Evolutionary conservation across 1,140 invertebrate species (phyloP), one percentile per base, ranked within the genome.

Genomic region (Conopomorpha cramerella): DNA sequence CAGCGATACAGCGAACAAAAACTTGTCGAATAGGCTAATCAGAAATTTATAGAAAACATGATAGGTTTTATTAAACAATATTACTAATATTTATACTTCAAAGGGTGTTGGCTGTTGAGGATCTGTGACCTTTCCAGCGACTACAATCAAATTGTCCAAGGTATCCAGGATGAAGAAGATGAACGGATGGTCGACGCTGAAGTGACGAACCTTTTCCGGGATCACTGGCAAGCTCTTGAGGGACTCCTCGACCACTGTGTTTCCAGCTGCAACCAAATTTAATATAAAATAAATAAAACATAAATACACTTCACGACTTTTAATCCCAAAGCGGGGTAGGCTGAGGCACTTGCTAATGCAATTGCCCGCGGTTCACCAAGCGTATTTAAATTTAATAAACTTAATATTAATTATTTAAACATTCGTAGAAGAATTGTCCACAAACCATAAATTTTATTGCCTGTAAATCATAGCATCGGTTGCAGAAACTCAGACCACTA

Each of bases 111-210:
- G 61, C 38, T 65, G 41, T 38, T 66, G 47, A 1, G 77, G 77
- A 43, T 82, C 74, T 33, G 63, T 71, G 14, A 84, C 49, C 51
- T 83, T 84, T 34, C 87, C 87, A 2, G 82, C 77, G 37, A 86
- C 85, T 3, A 85, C 70, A 1, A 88, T 77, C 4, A 86, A 71
- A 16, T 84, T 79, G 32, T 82, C 80, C 23, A 78, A 53, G 25
- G 76, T 79, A 43, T 90, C 85, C 10, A 82, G 50, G 16, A 90
- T 82, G 49, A 84, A 84, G 53, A 87, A 88, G 8, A 87, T 46
- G 54, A 88, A 89, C 0, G 87, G 86, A 45, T 81, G 83, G 39
- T 89, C 81, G 1, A 83, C 81, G 30, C 55, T 64, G 50, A 89
- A 84, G 8, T 43, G 67, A 41, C 51, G 68, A n/a, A 49, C 41